These are phyloP conservation scores for Dascyllus trimaculatus DNA, from an alignment of 2,113 vertebrate species.

Conservation along the genomic window DNA sequence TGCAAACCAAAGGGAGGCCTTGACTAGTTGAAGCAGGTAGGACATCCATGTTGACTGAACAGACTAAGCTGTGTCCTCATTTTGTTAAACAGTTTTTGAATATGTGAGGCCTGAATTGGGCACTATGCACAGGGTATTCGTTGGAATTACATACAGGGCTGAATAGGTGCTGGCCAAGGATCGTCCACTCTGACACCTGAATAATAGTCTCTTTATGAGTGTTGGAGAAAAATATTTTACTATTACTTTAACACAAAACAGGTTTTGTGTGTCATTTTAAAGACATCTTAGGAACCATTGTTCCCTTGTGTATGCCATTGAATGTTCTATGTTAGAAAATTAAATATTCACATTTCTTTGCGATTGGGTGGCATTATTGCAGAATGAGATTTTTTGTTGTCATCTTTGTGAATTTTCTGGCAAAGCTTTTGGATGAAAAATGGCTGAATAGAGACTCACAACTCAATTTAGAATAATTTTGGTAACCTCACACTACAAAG, in stretches of 20 bases:
- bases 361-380: constrained; percentile 24
- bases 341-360: constrained; percentile 59
- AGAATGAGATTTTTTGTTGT: constrained; percentile 22
- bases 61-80: constrained; percentile 35
- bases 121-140: constrained; percentile 36
- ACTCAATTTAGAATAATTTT: constrained; percentile 12
- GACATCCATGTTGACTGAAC: constrained; percentile 34
- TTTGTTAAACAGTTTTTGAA: constrained; percentile 46
- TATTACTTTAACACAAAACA: constrained; percentile 50
- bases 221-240: constrained; percentile 65
- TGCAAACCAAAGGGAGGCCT: constrained; percentile 69
- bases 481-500: constrained; percentile 6
- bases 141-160: constrained; percentile 45
- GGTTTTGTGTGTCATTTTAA: constrained; percentile 55
- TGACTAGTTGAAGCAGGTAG: constrained; percentile 59
- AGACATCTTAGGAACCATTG: constrained; percentile 47
- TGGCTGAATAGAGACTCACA: constrained; percentile 6
- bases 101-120: constrained; percentile 51
- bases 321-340: constrained; percentile 56
- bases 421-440: constrained; percentile 30
- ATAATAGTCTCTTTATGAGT: constrained; percentile 66
- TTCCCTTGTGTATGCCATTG: constrained; percentile 41
- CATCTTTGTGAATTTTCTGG: constrained; percentile 24
- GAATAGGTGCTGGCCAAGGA: constrained; percentile 63
- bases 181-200: constrained; percentile 60